Conservation (phyloP, 2,797 vertebrate genomes). For the Tolypeutes matacus region DNA sequence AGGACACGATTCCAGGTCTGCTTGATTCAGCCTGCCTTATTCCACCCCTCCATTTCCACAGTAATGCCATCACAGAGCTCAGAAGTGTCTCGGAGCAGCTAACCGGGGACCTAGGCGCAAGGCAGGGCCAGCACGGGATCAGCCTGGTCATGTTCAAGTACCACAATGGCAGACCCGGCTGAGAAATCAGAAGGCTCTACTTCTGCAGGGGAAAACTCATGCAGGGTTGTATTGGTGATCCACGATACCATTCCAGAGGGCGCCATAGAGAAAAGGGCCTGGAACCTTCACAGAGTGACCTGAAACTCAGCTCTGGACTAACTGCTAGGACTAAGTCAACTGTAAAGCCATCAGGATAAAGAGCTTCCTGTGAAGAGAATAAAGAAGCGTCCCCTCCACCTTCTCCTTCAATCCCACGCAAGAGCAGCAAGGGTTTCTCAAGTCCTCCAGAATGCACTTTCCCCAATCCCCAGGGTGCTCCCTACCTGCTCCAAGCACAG, state of each 20-base stretch:
- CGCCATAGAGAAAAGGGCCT: not conserved
- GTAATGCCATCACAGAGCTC: accelerated
- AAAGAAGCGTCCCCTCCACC: accelerated
- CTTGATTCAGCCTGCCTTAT: not conserved
- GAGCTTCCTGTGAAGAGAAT: not conserved
- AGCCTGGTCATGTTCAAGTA: accelerated
- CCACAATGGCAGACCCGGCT: not conserved
- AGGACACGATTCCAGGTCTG: not conserved
- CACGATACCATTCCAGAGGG: accelerated
- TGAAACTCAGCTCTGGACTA: not conserved
- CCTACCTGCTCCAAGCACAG: not conserved
- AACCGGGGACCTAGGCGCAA: not conserved
- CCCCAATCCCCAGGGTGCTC: too few species aligned
- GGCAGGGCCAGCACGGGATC: not conserved
- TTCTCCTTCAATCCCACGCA: not conserved
- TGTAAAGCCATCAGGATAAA: not conserved
- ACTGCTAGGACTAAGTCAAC: not conserved
- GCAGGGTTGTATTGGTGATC: not conserved
- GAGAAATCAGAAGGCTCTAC: not conserved
- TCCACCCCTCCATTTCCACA: not conserved
- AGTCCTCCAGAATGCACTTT: not conserved
- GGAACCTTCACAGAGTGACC: not conserved
- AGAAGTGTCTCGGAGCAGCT: not conserved
- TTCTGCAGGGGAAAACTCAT: not conserved
- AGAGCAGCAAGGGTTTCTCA: not conserved